phyloP scores from a whole-genome alignment of 2,888 invertebrate species.

The Phlogophora meticulosa region DNA sequence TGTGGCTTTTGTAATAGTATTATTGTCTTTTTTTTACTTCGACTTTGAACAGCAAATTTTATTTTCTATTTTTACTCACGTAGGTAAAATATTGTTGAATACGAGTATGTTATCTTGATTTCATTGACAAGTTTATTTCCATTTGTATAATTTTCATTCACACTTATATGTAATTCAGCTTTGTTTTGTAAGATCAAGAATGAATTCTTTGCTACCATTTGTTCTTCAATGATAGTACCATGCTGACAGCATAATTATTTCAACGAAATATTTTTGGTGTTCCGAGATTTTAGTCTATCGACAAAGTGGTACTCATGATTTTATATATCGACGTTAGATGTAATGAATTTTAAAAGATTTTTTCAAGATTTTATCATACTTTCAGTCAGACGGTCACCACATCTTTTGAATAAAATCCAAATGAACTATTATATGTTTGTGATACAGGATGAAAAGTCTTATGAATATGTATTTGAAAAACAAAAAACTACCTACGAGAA shows the following conservation, averaged over 20 bases:
- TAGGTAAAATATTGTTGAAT: constrained; percentile 1
- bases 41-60: neutral
- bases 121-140: constrained; percentile 31
- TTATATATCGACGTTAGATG: too few relatives aligned
- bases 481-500: too few relatives aligned
- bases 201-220: constrained; percentile 18
- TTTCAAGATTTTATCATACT: too few relatives aligned
- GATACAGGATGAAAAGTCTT: too few relatives aligned
- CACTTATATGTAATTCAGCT: constrained; percentile 11
- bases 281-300: neutral
- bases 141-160: constrained; percentile 30
- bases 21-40: too few relatives aligned
- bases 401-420: too few relatives aligned
- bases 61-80: neutral
- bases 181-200: constrained; percentile 34
- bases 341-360: too few relatives aligned
- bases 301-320: too few relatives aligned
- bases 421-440: too few relatives aligned
- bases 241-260: constrained; percentile 36
- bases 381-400: too few relatives aligned
- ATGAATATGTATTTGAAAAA: too few relatives aligned
- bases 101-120: neutral
- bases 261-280: neutral
- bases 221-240: constrained; percentile 8
- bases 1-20: too few relatives aligned